Conservation (phyloP, 2,113 vertebrate genomes). For the Stegastes partitus region DNA sequence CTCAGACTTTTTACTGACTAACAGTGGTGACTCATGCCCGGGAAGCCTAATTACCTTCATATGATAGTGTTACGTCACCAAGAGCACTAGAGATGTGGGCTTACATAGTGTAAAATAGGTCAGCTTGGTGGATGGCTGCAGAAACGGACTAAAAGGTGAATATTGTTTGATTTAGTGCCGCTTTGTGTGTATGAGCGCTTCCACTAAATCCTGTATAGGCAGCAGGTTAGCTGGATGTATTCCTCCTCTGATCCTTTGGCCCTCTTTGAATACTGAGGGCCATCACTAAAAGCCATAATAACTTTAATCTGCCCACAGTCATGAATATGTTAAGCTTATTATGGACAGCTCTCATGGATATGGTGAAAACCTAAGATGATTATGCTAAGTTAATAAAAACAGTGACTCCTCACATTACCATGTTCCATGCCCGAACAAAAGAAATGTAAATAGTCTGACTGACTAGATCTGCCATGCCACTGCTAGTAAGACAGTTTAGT, state of each 20-base stretch:
- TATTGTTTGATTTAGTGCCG: slow-evolving; percentile 13
- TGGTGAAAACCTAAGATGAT: slow-evolving; percentile 54
- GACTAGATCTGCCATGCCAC: too few relatives aligned
- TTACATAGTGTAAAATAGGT: slow-evolving; percentile 63
- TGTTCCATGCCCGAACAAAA: background rate
- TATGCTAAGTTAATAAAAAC: slow-evolving; percentile 52
- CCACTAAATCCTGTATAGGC: background rate
- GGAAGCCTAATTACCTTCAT: slow-evolving; percentile 69
- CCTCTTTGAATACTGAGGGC: slow-evolving; percentile 25
- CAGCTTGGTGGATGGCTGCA: slow-evolving; percentile 36
- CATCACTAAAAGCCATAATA: slow-evolving; percentile 37
- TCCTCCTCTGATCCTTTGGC: slow-evolving; percentile 38
- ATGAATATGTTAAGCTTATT: slow-evolving; percentile 77
- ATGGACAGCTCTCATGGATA: slow-evolving; percentile 52
- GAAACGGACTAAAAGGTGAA: slow-evolving; percentile 28
- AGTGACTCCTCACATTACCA: slow-evolving; percentile 28
- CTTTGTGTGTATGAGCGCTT: slow-evolving; percentile 11
- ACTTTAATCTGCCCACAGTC: slow-evolving; percentile 50
- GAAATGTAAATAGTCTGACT: slow-evolving; percentile 25
- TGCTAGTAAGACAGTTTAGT: background rate
- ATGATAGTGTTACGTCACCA: slow-evolving; percentile 67
- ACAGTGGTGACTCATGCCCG: slow-evolving; percentile 70
- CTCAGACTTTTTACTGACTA: slow-evolving; percentile 61
- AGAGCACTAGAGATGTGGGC: slow-evolving; percentile 25
- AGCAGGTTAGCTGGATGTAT: background rate